phyloP scores from a whole-genome alignment of 2,113 vertebrate genomes.

The Damaliscus lunatus region DNA sequence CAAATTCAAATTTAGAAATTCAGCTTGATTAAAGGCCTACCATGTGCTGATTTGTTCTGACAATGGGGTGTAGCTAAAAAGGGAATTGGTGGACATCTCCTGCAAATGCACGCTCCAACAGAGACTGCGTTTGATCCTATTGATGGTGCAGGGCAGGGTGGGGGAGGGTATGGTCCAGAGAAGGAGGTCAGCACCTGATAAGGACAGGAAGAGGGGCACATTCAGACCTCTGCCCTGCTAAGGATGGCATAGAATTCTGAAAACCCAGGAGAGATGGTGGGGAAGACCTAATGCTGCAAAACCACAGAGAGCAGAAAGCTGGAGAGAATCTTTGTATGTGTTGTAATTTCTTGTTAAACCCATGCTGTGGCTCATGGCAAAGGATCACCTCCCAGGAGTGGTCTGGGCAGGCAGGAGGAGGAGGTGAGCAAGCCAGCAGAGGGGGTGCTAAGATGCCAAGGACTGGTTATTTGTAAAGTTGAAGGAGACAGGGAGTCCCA shows the following conservation, averaged over 20 bases:
- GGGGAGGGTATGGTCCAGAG: not conserved
- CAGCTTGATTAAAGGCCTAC: not conserved
- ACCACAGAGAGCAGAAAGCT: not conserved
- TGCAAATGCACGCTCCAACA: too few species aligned
- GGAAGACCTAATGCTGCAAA: not conserved
- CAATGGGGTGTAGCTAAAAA: not conserved
- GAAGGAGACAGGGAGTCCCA: not conserved
- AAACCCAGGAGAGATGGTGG: not conserved
- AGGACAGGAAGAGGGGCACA: not conserved
- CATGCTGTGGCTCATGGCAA: not conserved
- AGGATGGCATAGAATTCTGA: not conserved
- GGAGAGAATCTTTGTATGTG: fast-evolving
- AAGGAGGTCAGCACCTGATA: not conserved
- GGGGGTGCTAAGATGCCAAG: not conserved
- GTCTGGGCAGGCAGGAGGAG: not conserved
- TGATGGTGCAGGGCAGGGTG: fast-evolving
- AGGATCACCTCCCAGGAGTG: not conserved
- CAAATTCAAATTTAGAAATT: not conserved
- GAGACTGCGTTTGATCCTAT: not conserved
- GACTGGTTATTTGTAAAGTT: not conserved
- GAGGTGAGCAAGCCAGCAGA: not conserved
- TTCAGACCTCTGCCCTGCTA: not conserved
- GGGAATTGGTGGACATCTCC: not conserved
- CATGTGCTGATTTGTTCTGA: not conserved
- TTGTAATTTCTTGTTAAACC: not conserved